Conservation (phyloP, 2,113 vertebrate genomes). For the Lagopus muta region DNA sequence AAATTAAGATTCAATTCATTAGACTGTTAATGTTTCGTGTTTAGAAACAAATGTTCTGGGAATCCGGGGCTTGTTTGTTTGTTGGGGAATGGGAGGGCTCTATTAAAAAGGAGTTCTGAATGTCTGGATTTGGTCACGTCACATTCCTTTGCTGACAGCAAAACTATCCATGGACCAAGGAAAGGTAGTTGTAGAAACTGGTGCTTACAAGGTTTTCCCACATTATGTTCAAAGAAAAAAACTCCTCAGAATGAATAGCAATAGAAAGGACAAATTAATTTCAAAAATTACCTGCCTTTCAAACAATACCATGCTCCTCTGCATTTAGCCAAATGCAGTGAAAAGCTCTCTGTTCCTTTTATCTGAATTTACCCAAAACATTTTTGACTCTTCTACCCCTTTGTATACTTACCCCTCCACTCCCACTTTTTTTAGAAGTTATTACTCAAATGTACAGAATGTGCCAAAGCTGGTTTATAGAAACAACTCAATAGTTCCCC, state of each 20-base stretch:
- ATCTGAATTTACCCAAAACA: neutral
- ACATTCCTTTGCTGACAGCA: neutral
- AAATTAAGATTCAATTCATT: neutral
- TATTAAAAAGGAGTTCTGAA: neutral
- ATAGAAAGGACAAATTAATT: neutral
- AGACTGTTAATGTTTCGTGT: neutral
- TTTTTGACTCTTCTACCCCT: neutral
- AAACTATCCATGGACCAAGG: neutral
- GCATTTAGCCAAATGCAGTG: neutral
- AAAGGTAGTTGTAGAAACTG: neutral
- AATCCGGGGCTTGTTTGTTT: neutral
- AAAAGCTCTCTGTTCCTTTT: neutral
- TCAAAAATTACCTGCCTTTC: neutral
- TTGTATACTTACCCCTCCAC: neutral
- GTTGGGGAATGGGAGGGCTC: neutral
- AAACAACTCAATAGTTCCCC: neutral
- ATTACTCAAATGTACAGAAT: conserved; percentile 16
- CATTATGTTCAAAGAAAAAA: neutral
- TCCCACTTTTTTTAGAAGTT: neutral
- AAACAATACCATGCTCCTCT: neutral
- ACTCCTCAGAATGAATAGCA: neutral
- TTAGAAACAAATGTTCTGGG: neutral
- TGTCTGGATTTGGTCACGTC: neutral
- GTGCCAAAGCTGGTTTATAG: conserved; percentile 22
- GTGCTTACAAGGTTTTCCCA: neutral